Base-by-base conservation (phyloP, 2,797 vertebrate genomes). In the Lagodon rhomboides region DNA sequence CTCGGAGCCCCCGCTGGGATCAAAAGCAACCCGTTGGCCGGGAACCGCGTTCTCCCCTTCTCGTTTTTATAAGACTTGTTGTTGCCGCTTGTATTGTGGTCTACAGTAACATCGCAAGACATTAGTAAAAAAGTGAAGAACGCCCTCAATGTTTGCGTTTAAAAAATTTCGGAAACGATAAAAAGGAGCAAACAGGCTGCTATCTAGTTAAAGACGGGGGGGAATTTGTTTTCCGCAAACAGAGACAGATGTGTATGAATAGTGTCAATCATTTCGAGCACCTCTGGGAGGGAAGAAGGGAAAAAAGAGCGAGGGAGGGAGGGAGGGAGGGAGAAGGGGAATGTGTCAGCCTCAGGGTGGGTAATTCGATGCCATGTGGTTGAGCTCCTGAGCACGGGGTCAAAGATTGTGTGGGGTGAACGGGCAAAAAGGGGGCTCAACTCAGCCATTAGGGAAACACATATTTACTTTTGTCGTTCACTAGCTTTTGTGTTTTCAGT, bases 1-100 rank as follows among this genome's bases (percentile, higher is more conserved):
- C 91, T 87, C 73, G 16, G 77, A 82, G 84, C 75, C 75, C 92
- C 93, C 43, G 75, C 83, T 74, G 91, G 73, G 93, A 94, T 94
- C 93, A 95, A 95, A 95, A 83, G 85, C 80, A 69, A 6, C 23
- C 73, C 0, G 44, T 82, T 75, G 76, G 78, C 86, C 71, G 27
- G 76, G 64, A 79, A 78, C 49, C 25, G 34, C 73, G 84, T 83
- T 79, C 75, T 43, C 30, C 30, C 67, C 63, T 68, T 41, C 43
- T 77, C 23, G 25, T 80, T 80, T 80, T 82, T 75, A 65, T 60
- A 79, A 68, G 76, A 63, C 68, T 73, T 50, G 58, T 75, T 85
- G 82, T 85, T 82, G 56, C 60, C 83, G 55, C 86, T 90, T 88
- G 78, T 59, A 38, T 77, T 73, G 76, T 6, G 54, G 72, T 85